Conservation (phyloP, 2,797 vertebrate species). For the Anguilla obscura region DNA sequence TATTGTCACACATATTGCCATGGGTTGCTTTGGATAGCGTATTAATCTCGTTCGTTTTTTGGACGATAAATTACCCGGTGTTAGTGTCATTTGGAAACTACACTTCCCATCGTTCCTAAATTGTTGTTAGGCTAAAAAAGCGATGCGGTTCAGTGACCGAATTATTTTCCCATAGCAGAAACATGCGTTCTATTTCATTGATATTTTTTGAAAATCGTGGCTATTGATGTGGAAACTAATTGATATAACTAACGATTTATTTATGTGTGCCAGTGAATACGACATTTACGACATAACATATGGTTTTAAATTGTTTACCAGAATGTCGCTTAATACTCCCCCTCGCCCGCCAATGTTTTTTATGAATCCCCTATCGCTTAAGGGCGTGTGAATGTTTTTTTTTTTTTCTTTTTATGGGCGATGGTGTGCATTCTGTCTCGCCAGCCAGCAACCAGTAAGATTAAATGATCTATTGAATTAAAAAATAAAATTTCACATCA, state of each 20-base stretch:
- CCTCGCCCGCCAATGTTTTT: slow-evolving; percentile 59
- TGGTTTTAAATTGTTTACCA: slow-evolving; percentile 22
- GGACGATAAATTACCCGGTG: background rate
- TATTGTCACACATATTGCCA: background rate
- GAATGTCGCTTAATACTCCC: slow-evolving; percentile 11
- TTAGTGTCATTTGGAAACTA: slow-evolving; percentile 48
- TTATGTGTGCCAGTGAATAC: background rate
- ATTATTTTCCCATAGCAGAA: slow-evolving; percentile 18
- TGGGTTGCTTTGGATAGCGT: background rate
- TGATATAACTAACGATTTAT: background rate
- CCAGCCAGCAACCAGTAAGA: slow-evolving; percentile 14
- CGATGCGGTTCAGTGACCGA: slow-evolving; percentile 10
- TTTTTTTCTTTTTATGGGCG: slow-evolving; percentile 48
- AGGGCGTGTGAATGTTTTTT: slow-evolving; percentile 61
- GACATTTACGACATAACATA: background rate
- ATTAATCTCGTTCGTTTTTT: background rate
- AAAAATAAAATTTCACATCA: background rate
- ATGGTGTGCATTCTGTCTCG: slow-evolving; percentile 36
- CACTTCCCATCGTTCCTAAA: slow-evolving; percentile 58
- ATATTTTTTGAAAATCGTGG: background rate
- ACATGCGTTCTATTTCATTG: background rate
- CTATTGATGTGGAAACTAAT: background rate
- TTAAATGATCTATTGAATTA: background rate
- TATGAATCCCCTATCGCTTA: slow-evolving; percentile 67
- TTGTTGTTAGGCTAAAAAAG: slow-evolving; percentile 5